Base-by-base conservation (phyloP, 1,140 invertebrate genomes). In the Phymastichus coffea region DNA sequence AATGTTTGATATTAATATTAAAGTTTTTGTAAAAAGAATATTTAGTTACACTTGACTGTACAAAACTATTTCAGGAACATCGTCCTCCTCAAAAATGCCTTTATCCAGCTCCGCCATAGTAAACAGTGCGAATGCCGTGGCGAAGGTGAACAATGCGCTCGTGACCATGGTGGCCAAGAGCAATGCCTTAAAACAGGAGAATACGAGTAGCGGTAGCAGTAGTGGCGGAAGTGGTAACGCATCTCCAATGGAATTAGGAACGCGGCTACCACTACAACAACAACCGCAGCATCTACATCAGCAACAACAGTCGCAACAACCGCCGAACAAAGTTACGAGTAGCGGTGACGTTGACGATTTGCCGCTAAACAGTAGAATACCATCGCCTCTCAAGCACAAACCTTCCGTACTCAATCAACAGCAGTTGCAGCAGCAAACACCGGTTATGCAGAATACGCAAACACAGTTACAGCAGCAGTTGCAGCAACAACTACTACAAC, bases 361-460 rank as follows among this genome's bases (percentile, higher is more conserved):
- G 66, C 78, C 78, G 0, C 56, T 79, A 2, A 79, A 78, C 41
- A 81, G 77, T 57, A 75, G 78, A 61, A 79, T 79, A 76, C 79
- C 78, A 15, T 80, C 78, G 17, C 78, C 78, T 4, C 66, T 72
- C 0, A 80, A 80, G 56, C 76, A 77, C 54, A 79, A 79, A 63
- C 53, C 74, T 25, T 53, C 70, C 43, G 64, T 72, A 41, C 63
- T 74, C n/a, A 73, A 67, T 68, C 75, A 76, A 10, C 53, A 61
- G 15, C n/a, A 10, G 56, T 63, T 70, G 9, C 60, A 72, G 22
- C n/a, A n/a, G n/a, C n/a, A n/a, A n/a, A n/a, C n/a, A n/a, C n/a
- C n/a, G n/a, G n/a, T n/a, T n/a, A n/a, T n/a, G n/a, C n/a, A n/a
- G n/a, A n/a, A n/a, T n/a, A n/a, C n/a, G n/a, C n/a, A n/a, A n/a